Evolutionary conservation across 2,888 invertebrate genomes (phyloP), one percentile per base, ranked within the genome.

Genomic region (Bibio marci): DNA sequence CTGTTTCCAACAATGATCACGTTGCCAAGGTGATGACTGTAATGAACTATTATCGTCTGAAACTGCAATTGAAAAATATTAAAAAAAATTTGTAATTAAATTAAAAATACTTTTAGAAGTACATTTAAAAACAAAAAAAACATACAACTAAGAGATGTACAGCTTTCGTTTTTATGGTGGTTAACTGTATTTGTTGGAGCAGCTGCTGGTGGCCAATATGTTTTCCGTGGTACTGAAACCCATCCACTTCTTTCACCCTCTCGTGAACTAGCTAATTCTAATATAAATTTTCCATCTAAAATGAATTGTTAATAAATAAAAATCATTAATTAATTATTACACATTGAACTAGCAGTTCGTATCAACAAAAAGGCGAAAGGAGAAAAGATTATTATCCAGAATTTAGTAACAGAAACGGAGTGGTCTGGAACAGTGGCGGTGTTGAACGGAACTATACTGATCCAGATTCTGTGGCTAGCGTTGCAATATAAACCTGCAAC

Each of bases 1-100:
- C 62, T 86, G 86, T 62, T 86, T 86, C 83, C 86, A 87, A 57
- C 80, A 80, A 64, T 85, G 85, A 63, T 87, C 86, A 50, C 86
- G 73, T 64, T 85, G 82, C 82, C 86, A 86, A 44, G 86, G 87
- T 53, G 86, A 87, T 49, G 86, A 86, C 61, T 86, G 85, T 57
- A 87, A 73, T 47, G 86, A 87, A 56, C 82, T 83, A 65, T 85
- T 87, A 64, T 87, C 87, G 67, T 87, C 87, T 53, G 86, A 85
- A 64, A 81, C 78, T 79, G 50, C 37, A 59, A 58, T 45, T 8
- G 22, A 8, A 22, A 22, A 22, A 22, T 22, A 22, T 22, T 4
- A 22, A 51, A 46, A 47, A 47, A 26, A 4, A 36, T n/a, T n/a
- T n/a, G n/a, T n/a, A n/a, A 37, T 32, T 31, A 34, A 28, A 8